Evolutionary conservation across 1,140 invertebrate genomes (phyloP).

Genomic region (Meloidogyne hapla): DNA sequence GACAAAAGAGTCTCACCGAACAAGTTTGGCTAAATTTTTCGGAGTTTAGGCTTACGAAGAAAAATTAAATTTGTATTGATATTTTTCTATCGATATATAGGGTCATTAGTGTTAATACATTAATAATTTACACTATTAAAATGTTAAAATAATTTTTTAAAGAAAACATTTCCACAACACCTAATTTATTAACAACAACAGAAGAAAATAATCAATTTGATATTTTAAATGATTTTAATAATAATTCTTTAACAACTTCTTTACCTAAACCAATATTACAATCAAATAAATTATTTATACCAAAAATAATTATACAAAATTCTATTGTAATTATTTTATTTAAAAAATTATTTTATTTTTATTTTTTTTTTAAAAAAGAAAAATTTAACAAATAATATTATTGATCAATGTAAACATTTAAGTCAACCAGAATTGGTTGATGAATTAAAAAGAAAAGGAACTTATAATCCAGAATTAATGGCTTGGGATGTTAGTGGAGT

Average conservation of each 20-base stretch:
- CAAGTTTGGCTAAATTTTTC: too few relatives aligned
- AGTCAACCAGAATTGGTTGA: constrained; percentile 56
- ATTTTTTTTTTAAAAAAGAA: constrained; percentile 37
- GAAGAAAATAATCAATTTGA: too few relatives aligned
- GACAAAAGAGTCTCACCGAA: too few relatives aligned
- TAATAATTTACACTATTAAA: too few relatives aligned
- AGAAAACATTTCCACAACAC: too few relatives aligned
- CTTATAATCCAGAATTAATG: constrained; percentile 64
- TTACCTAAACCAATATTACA: not conserved
- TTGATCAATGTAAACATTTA: constrained; percentile 57
- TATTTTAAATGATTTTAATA: not conserved
- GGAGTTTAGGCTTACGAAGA: too few relatives aligned
- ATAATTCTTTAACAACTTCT: not conserved
- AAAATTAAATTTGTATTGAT: too few relatives aligned
- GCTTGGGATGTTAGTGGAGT: constrained; percentile 63
- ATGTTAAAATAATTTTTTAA: too few relatives aligned
- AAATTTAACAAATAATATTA: constrained; percentile 47
- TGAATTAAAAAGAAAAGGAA: constrained; percentile 62
- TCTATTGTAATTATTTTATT: not conserved
- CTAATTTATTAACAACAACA: too few relatives aligned
- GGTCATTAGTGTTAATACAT: too few relatives aligned
- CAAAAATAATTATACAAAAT: not conserved
- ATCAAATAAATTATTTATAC: constrained; percentile 6
- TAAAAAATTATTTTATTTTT: not conserved
- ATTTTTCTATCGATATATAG: too few relatives aligned